Evolutionary conservation across 2,113 vertebrate species (phyloP).

Genomic region (Menura novaehollandiae): DNA sequence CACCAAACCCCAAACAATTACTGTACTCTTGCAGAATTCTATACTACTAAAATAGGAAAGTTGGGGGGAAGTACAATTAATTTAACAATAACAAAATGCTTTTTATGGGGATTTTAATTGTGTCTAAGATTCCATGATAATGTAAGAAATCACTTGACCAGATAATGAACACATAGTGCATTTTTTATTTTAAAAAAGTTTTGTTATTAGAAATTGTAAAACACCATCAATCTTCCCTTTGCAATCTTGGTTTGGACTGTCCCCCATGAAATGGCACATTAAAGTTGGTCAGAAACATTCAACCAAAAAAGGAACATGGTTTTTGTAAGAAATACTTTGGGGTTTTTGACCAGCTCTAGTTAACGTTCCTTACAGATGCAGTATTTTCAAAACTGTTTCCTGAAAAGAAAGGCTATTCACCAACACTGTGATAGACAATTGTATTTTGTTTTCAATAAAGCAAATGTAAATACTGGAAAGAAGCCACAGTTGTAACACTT

Average conservation of each 20-base stretch:
- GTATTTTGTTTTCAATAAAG: neutral
- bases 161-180: neutral
- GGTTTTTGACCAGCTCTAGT: neutral
- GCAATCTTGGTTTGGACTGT: constrained; percentile 15
- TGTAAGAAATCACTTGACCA: neutral
- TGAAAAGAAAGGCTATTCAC: neutral
- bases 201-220: constrained; percentile 4
- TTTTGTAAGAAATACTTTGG: constrained; percentile 32
- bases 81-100: neutral
- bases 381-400: constrained; percentile 1
- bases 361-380: neutral
- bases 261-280: constrained; percentile 8
- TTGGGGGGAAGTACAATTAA: neutral
- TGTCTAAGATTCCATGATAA: neutral
- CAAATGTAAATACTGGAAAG: neutral
- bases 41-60: neutral
- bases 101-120: neutral
- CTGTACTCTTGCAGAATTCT: neutral
- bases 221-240: constrained; percentile 15
- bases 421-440: neutral
- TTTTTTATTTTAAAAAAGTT: neutral
- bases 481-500: neutral
- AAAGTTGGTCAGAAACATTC: neutral
- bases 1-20: neutral
- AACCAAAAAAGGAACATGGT: constrained; percentile 39